phyloP scores from a whole-genome alignment of 92 coral and sea anemone genomes.

The Galaxea fascicularis region DNA sequence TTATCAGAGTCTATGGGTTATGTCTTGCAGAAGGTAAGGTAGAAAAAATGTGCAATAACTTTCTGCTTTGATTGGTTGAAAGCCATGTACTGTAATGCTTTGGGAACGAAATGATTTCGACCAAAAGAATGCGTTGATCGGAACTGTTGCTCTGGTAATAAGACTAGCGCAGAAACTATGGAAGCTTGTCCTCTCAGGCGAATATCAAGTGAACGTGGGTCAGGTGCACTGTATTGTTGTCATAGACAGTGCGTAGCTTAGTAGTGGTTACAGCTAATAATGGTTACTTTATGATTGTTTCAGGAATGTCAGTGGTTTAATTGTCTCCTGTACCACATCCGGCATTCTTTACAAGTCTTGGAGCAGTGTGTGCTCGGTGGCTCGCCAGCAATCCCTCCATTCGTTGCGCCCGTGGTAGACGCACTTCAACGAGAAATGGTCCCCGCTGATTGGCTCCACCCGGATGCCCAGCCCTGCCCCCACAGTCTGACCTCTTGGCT shows the following conservation, averaged over 20 bases:
- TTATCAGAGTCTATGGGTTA: conserved; percentile 90
- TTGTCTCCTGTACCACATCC: conserved; percentile 85
- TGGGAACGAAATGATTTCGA: not conserved
- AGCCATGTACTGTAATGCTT: not conserved
- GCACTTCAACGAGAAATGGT: conserved; percentile 84
- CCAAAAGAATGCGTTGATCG: no score
- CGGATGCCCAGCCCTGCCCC: conserved; percentile 88
- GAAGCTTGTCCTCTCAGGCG: no score
- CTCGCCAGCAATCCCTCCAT: conserved; percentile 80
- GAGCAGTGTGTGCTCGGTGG: conserved; percentile 93
- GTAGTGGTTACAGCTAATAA: not conserved
- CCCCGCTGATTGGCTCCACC: conserved; percentile 90
- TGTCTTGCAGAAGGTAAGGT: conserved; percentile 81
- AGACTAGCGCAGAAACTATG: no score
- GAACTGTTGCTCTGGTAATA: no score
- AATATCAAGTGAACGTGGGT: no score
- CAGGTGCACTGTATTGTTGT: no score
- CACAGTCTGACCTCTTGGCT: conserved; percentile 90
- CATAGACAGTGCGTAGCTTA: not conserved
- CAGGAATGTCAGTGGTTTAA: conserved; percentile 99
- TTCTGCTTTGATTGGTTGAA: not conserved
- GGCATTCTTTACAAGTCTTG: conserved; percentile 84
- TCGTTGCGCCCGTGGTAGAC: conserved; percentile 64
- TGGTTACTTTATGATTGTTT: not conserved
- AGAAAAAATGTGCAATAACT: not conserved